These are phyloP conservation scores for Hippasteria phrygiana DNA, from an alignment of 53 echinoderm and acorn worm genomes.

Conservation along the genomic window DNA sequence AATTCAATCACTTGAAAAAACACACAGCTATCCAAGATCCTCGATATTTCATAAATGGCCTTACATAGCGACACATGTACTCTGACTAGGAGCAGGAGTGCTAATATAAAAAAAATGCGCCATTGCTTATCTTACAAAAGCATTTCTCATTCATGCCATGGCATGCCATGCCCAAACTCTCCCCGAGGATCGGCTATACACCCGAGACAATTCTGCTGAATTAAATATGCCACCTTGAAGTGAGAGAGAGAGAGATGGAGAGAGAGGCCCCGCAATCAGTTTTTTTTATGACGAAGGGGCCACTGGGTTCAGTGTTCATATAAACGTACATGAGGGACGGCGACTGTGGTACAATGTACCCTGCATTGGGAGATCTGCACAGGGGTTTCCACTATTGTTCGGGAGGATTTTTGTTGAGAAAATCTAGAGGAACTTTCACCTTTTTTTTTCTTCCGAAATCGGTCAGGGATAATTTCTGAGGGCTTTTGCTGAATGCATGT, in stretches of 20 bases:
- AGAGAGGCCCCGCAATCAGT: neutral
- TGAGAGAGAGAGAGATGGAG: neutral
- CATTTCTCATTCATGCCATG: neutral
- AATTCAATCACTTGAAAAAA: no score
- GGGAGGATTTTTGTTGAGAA: neutral
- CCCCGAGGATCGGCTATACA: slow-evolving; percentile 23
- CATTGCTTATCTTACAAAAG: neutral
- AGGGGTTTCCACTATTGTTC: no score
- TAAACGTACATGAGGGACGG: neutral
- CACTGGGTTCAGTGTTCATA: neutral
- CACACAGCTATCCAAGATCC: no score
- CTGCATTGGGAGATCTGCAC: no score
- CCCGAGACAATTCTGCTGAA: slow-evolving; percentile 52
- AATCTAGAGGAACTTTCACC: neutral
- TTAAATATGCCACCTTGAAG: slow-evolving; percentile 49
- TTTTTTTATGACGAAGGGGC: neutral
- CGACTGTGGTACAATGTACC: neutral
- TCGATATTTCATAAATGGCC: no score
- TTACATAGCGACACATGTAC: no score
- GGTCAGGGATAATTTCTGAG: no score
- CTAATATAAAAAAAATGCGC: neutral
- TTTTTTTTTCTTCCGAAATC: no score
- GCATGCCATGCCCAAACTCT: neutral
- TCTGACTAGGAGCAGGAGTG: no score
- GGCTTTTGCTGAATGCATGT: no score